A percentile compares a stretch with the other conserved stretches of the same genome.
These are phyloP conservation scores for Tragulus kanchil DNA, from an alignment of 2,113 vertebrate genomes.

Conservation along the genomic window DNA sequence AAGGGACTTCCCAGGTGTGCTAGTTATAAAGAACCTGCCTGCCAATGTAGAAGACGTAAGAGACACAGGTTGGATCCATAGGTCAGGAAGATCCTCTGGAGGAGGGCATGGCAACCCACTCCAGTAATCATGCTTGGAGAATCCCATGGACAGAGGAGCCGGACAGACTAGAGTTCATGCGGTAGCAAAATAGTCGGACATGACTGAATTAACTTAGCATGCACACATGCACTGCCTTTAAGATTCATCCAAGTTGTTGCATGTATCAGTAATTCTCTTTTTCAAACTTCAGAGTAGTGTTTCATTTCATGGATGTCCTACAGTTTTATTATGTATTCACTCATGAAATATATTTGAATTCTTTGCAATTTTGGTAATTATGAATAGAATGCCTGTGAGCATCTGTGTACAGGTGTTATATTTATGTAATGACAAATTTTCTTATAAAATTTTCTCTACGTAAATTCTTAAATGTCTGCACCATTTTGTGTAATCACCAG, in stretches of 20 bases:
- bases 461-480: background rate
- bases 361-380: background rate
- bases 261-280: background rate
- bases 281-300: background rate
- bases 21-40: no score
- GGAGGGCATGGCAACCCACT: no score
- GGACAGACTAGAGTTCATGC: no score
- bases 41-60: no score
- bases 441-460: background rate
- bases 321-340: background rate
- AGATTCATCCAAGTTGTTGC: background rate
- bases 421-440: background rate
- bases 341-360: background rate
- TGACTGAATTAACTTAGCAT: no score
- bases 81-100: no score
- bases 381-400: background rate
- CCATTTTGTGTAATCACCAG: background rate
- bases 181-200: no score
- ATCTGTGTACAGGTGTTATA: background rate
- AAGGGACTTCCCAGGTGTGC: no score
- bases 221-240: background rate
- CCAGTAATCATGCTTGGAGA: no score
- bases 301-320: background rate
- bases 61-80: no score
- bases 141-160: no score